Conservation (phyloP, 2,797 vertebrate species). For the Pseudomugil gertrudae region DNA sequence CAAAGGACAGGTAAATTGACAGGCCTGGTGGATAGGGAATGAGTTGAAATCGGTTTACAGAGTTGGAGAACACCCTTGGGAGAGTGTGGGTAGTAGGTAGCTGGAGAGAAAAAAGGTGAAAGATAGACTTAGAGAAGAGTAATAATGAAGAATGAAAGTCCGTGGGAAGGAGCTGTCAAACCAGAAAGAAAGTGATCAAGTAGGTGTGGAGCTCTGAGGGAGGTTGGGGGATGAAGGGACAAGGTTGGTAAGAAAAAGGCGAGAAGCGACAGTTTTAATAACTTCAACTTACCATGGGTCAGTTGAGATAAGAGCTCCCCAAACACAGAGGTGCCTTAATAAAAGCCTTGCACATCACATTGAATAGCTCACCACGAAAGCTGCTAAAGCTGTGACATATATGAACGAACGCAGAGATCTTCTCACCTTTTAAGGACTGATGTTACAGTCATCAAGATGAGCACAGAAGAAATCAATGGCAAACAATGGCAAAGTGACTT, state of each 20-base stretch:
- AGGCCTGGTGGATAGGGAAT: conserved; percentile 61
- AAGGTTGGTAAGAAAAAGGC: conserved; percentile 48
- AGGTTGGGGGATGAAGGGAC: conserved; percentile 51
- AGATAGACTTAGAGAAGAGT: conserved; percentile 67
- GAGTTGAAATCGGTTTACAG: conserved; percentile 61
- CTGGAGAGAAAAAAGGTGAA: conserved; percentile 52
- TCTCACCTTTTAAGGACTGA: conserved; percentile 27
- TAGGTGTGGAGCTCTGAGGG: conserved; percentile 60
- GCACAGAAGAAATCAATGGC: conserved; percentile 59
- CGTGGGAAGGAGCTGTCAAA: conserved; percentile 77
- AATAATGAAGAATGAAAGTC: conserved; percentile 74
- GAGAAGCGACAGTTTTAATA: conserved; percentile 77
- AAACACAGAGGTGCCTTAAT: conserved; percentile 77
- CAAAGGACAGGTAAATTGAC: conserved; percentile 72
- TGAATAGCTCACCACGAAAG: conserved; percentile 69
- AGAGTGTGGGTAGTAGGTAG: conserved; percentile 63
- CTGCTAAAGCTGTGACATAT: conserved; percentile 59
- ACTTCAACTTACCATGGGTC: conserved; percentile 77
- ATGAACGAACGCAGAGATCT: conserved; percentile 60
- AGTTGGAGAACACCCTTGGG: conserved; percentile 62
- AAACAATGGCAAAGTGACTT: conserved; percentile 64
- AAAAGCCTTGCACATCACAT: conserved; percentile 71
- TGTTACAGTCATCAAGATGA: conserved; percentile 31
- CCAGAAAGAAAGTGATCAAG: conserved; percentile 74
- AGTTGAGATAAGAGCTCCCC: conserved; percentile 73